A percentile compares a stretch with the other conserved stretches of the same genome.
These are phyloP conservation scores for Eulacestoma nigropectus DNA, from an alignment of 2,113 vertebrate species.

Conservation along the genomic window DNA sequence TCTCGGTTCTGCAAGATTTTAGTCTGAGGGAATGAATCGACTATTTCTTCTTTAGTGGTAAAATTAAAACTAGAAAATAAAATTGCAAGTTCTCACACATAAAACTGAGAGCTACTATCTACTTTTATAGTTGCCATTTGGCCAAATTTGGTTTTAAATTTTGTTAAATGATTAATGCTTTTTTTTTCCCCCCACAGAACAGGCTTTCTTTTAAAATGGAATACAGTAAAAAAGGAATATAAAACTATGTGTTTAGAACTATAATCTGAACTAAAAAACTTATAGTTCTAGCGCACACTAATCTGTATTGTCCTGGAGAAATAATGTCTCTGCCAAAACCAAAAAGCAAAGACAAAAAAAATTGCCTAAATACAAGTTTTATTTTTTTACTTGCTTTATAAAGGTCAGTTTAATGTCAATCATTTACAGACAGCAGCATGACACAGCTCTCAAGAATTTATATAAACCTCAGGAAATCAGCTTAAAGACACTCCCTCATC, in stretches of 20 bases:
- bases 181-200: background rate
- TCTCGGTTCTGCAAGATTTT: background rate
- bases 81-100: background rate
- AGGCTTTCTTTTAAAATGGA: background rate
- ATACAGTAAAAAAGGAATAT: background rate
- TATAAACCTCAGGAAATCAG: background rate
- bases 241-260: background rate
- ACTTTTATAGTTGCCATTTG: background rate
- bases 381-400: background rate
- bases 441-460: slow-evolving; percentile 35
- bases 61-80: background rate
- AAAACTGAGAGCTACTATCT: background rate
- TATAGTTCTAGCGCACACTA: background rate
- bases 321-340: background rate
- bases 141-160: background rate
- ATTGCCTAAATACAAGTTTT: background rate
- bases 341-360: background rate
- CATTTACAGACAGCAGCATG: slow-evolving; percentile 21
- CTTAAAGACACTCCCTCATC: background rate
- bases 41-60: background rate
- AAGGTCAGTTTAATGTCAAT: slow-evolving; percentile 44
- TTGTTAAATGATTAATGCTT: background rate
- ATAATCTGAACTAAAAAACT: background rate
- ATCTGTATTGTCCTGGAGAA: background rate
- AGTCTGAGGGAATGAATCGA: background rate